phyloP scores from a whole-genome alignment of 2,797 vertebrate species.

The Podarcis siculus region DNA sequence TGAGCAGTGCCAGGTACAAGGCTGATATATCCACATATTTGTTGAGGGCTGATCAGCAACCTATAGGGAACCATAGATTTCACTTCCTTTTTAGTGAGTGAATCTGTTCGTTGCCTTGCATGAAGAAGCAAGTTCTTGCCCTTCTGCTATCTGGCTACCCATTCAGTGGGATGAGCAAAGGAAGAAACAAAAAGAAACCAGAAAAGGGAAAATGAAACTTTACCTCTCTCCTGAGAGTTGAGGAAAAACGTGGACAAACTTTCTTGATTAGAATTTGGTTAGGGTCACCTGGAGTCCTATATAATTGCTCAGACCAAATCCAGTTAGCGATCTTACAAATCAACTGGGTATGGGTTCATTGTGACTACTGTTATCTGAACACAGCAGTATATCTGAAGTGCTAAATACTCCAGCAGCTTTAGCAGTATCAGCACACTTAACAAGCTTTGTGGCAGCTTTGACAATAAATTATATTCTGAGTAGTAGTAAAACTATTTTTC shows the following conservation, averaged over 20 bases:
- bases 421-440: conserved; percentile 48
- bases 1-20: too few species aligned
- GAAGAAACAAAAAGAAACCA: not conserved
- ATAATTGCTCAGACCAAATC: not conserved
- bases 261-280: not conserved
- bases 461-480: conserved; percentile 45
- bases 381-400: conserved; percentile 42
- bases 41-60: not conserved
- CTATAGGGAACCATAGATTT: not conserved
- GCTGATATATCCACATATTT: too few species aligned
- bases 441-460: conserved; percentile 29
- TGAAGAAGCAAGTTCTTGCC: not conserved
- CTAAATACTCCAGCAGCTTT: conserved; percentile 6
- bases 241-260: not conserved
- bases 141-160: not conserved
- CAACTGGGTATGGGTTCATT: conserved; percentile 1
- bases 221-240: not conserved
- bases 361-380: conserved; percentile 15
- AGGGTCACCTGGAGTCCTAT: not conserved
- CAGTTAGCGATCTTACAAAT: conserved; percentile 21
- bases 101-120: not conserved
- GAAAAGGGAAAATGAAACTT: not conserved
- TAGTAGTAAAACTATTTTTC: conserved; percentile 44
- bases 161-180: not conserved
- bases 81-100: not conserved